Conservation (phyloP, 2,113 vertebrate species). For the Perca schrenkii region DNA sequence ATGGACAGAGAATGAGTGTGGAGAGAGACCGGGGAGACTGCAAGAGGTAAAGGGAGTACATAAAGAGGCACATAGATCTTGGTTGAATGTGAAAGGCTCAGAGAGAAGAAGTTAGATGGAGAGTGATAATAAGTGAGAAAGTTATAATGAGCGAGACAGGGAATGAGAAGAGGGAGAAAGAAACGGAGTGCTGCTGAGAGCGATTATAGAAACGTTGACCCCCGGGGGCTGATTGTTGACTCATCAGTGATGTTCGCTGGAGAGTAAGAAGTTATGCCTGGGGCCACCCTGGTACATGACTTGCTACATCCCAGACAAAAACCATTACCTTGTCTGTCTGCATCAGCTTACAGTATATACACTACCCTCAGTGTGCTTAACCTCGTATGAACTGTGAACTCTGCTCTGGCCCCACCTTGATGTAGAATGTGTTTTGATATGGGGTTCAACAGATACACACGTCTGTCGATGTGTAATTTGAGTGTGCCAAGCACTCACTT, state of each 20-base stretch:
- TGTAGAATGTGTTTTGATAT: background rate
- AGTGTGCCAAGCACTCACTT: background rate
- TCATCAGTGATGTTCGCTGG: slow-evolving; percentile 64
- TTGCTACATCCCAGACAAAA: slow-evolving; percentile 41
- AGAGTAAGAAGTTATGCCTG: slow-evolving; percentile 56
- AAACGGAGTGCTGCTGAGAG: slow-evolving; percentile 44
- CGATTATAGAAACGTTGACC: slow-evolving; percentile 61
- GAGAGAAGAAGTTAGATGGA: slow-evolving; percentile 51
- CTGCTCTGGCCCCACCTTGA: background rate
- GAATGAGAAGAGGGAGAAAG: slow-evolving; percentile 26
- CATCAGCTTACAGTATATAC: slow-evolving; percentile 20
- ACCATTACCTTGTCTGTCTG: slow-evolving; percentile 43
- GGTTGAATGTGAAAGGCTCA: slow-evolving; percentile 40
- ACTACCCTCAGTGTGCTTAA: slow-evolving; percentile 18
- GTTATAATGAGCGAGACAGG: slow-evolving; percentile 61
- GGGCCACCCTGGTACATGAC: slow-evolving; percentile 43
- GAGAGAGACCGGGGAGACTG: slow-evolving; percentile 26
- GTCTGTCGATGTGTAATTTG: slow-evolving; percentile 3
- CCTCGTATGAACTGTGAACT: slow-evolving; percentile 17
- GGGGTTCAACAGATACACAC: background rate
- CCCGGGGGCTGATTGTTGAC: slow-evolving; percentile 69
- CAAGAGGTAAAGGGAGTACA: slow-evolving; percentile 25
- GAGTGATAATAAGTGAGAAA: slow-evolving; percentile 65
- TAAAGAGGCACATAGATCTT: slow-evolving; percentile 41
- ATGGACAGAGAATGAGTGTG: slow-evolving; percentile 48